These are phyloP conservation scores for Caerostris darwini DNA, from an alignment of 1,140 invertebrate species.

Conservation along the genomic window DNA sequence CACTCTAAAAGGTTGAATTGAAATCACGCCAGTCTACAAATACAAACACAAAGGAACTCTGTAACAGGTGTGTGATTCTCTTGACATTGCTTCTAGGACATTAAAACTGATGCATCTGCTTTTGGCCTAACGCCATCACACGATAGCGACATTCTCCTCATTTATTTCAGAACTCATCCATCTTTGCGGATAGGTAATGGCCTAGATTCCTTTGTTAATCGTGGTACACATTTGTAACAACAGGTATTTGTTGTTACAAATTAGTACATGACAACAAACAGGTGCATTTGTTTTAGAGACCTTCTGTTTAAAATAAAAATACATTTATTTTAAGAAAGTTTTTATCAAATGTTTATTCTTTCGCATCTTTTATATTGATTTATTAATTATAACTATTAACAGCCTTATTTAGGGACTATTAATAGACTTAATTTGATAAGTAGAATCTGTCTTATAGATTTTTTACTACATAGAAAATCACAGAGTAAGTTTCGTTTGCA, in stretches of 20 bases:
- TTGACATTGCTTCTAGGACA: conserved; percentile 48
- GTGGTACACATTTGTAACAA: background rate
- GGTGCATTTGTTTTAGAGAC: background rate
- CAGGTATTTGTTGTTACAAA: background rate
- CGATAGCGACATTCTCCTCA: background rate
- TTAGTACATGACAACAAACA: background rate
- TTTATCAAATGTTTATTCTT: no score
- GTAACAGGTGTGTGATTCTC: background rate
- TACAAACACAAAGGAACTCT: background rate
- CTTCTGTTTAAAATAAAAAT: no score
- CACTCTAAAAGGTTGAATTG: background rate
- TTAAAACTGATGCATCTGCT: background rate
- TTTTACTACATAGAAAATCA: no score
- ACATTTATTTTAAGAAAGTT: no score
- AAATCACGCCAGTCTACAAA: background rate
- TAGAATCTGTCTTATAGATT: no score
- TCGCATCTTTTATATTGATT: no score
- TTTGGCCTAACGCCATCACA: background rate
- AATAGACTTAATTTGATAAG: no score
- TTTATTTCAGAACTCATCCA: conserved; percentile 4
- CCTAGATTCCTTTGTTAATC: background rate
- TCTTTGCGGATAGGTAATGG: background rate
- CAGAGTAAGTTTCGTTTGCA: no score
- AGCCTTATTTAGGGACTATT: no score
- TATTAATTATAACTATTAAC: no score